Evolutionary conservation across 2,797 vertebrate genomes (phyloP), one percentile per base, ranked within the genome.

Genomic region (Muscicapa striata): DNA sequence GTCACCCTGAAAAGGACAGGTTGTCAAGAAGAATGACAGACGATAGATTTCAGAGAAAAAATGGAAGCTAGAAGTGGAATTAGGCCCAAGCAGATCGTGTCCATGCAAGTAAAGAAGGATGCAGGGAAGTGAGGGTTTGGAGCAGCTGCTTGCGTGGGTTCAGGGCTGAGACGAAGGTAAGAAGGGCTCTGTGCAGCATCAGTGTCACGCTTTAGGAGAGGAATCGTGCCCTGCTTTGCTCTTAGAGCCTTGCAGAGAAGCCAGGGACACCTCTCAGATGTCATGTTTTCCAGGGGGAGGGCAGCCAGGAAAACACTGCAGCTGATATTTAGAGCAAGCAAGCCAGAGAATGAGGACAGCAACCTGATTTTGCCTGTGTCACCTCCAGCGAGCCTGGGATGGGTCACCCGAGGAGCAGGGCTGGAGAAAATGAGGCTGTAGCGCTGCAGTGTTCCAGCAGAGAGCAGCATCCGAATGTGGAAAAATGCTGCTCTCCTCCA

Each of bases 201-300:
- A 43, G n/a, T 6, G 5, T 51, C 15, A 3, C 0, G 2, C 5
- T 27, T n/a, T 3, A 0, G 0, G 1, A 64, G 66, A 46, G n/a
- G 15, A 9, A 32, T 19, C 0, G 0, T 2, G 8, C 9, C 66
- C 46, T n/a, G 41, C 43, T 73, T 43, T 67, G 43, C 13, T 52
- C 84, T 72, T 6, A 45, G 12, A 75, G n/a, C 49, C 59, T 26
- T 34, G 67, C 49, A 45, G 46, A 49, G 43, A 51, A 74, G 34
- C 29, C 67, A 17, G 43, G 11, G 51, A n/a, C 9, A 8, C 21
- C 13, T 68, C 79, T 59, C 77, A 41, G 30, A 19, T 78, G 22
- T 15, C 62, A 0, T 13, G 11, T 52, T 64, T 72, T 26, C 34
- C 58, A 13, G 22, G 9, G 15, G 23, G 6, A 30, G 8, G 55